These are phyloP conservation scores for Cirrhinus mrigala DNA, from an alignment of 2,797 vertebrate genomes.

Conservation along the genomic window DNA sequence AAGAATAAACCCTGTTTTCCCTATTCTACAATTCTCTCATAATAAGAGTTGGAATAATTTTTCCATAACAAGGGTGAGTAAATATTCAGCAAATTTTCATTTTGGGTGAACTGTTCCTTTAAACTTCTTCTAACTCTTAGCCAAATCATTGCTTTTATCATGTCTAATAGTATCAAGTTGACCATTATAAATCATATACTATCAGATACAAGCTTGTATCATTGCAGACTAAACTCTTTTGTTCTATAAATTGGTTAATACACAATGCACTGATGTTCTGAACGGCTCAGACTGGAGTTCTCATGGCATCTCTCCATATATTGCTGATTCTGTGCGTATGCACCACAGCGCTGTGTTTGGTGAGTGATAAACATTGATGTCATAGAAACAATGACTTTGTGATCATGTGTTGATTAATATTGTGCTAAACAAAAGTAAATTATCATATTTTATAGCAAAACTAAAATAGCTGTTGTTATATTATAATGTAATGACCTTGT, in stretches of 20 bases:
- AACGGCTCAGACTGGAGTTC: not conserved
- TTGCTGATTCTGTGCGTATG: constrained; percentile 60
- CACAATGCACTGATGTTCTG: not conserved
- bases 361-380: constrained; percentile 47
- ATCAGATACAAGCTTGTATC: constrained; percentile 13
- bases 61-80: too few relatives aligned
- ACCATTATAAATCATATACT: constrained; percentile 7
- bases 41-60: too few relatives aligned
- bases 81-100: too few relatives aligned
- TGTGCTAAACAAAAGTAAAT: not conserved
- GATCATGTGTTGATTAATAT: not conserved
- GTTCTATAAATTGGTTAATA: not conserved
- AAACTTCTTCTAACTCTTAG: not conserved
- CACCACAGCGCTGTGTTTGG: constrained; percentile 56
- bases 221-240: not conserved
- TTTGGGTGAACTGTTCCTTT: too few relatives aligned
- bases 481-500: not conserved
- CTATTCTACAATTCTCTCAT: too few relatives aligned
- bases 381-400: not conserved
- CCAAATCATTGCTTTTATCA: not conserved
- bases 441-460: not conserved
- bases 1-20: too few relatives aligned
- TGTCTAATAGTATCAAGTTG: not conserved
- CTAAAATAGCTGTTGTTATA: too few relatives aligned
- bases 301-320: constrained; percentile 57